Conservation (phyloP, 2,888 invertebrate species). For the Lamellibrachia columna region DNA sequence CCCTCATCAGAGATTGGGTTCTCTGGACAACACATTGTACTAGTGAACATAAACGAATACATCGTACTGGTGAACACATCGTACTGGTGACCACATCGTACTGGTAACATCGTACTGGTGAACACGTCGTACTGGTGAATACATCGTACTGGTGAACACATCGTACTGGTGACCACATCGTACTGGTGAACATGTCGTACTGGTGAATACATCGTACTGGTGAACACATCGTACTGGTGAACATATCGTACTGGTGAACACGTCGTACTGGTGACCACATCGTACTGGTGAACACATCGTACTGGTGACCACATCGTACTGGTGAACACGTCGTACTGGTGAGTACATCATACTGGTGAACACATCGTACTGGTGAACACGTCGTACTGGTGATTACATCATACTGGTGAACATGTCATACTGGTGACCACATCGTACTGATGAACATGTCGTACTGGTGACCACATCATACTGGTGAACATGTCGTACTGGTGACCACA, state of each 20-base stretch:
- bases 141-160: not conserved
- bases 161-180: not conserved
- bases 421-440: not conserved
- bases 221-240: not conserved
- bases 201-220: not conserved
- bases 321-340: not conserved
- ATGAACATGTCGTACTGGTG: not conserved
- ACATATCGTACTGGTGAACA: not conserved
- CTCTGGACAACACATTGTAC: slow-evolving; percentile 45
- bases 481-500: not conserved
- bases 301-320: not conserved
- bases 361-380: not conserved
- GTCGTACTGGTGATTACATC: not conserved
- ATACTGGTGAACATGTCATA: not conserved
- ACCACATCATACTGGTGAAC: not conserved
- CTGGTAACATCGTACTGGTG: not conserved
- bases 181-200: not conserved
- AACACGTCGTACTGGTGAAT: not conserved
- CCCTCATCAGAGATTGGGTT: slow-evolving; percentile 64
- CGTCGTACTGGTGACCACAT: not conserved
- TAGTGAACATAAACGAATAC: not conserved
- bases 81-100: not conserved
- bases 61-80: not conserved
- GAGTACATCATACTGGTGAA: not conserved
- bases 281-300: not conserved